Conservation (phyloP, 2,113 vertebrate species). For the Megaceryle torquata region DNA sequence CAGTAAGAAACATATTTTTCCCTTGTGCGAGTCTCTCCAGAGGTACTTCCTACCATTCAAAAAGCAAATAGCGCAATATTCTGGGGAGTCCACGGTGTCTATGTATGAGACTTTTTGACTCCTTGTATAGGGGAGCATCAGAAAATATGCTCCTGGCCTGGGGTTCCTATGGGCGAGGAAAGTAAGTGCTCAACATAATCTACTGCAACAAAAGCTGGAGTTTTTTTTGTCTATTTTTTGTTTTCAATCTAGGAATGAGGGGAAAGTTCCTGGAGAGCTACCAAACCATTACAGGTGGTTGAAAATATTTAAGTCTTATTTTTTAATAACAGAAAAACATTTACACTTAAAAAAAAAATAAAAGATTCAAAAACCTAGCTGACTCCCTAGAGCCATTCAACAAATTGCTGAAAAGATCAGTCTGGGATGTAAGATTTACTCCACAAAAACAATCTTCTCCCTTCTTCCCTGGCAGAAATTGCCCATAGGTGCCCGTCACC, state of each 20-base stretch:
- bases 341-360: neutral
- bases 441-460: neutral
- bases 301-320: conserved; percentile 42
- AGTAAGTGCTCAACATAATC: neutral
- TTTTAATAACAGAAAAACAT: conserved; percentile 9
- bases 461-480: neutral
- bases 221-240: neutral
- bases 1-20: neutral
- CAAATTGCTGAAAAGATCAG: neutral
- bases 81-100: neutral
- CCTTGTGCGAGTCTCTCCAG: neutral
- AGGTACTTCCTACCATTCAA: neutral
- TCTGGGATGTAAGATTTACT: neutral
- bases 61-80: neutral
- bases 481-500: neutral
- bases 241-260: neutral
- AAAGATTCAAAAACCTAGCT: neutral
- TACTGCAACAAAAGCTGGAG: neutral
- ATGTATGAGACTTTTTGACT: neutral
- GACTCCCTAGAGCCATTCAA: neutral
- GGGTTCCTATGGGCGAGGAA: neutral
- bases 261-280: conserved; percentile 15
- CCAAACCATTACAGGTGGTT: conserved; percentile 34
- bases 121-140: neutral
- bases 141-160: neutral